A percentile compares a stretch with the other conserved stretches of the same genome.
Evolutionary conservation across 2,888 invertebrate genomes (phyloP).

Genomic region (Pollenia griseotomentosa): DNA sequence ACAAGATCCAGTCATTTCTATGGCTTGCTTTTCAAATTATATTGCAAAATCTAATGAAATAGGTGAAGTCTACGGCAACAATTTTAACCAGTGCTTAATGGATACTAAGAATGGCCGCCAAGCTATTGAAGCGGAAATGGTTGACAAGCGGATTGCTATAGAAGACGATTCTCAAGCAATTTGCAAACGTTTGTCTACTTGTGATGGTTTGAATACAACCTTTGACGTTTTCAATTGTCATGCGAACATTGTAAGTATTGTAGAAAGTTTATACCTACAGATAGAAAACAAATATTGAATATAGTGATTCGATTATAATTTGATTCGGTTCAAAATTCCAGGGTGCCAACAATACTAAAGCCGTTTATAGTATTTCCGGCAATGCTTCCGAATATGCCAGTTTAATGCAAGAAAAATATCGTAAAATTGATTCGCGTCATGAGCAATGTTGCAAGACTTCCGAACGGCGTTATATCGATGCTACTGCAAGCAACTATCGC

Average conservation of each 20-base stretch:
- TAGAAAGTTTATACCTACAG: background rate
- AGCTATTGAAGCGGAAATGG: conserved; percentile 76
- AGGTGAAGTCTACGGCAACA: conserved; percentile 76
- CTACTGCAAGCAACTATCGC: conserved; percentile 79
- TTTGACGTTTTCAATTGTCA: conserved; percentile 79
- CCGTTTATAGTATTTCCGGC: conserved; percentile 79
- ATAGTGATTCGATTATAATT: background rate
- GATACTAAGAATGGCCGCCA: conserved; percentile 74
- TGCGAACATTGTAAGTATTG: conserved; percentile 77
- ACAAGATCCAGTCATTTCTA: conserved; percentile 77
- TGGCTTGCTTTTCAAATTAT: conserved; percentile 79
- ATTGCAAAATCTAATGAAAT: conserved; percentile 77
- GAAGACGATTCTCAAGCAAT: conserved; percentile 73
- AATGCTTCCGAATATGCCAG: conserved; percentile 79
- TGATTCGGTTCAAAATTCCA: conserved; percentile 52
- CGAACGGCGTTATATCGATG: conserved; percentile 78
- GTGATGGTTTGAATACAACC: conserved; percentile 75
- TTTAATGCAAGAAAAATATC: conserved; percentile 78
- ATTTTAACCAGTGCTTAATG: conserved; percentile 75
- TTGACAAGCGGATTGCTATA: conserved; percentile 75
- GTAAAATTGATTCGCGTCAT: conserved; percentile 77
- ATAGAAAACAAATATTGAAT: background rate
- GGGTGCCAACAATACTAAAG: conserved; percentile 80
- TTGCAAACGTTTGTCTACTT: conserved; percentile 74
- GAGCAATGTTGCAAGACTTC: conserved; percentile 77